Conservation (phyloP, 2,888 invertebrate species). For the Zonitis immaculata region DNA sequence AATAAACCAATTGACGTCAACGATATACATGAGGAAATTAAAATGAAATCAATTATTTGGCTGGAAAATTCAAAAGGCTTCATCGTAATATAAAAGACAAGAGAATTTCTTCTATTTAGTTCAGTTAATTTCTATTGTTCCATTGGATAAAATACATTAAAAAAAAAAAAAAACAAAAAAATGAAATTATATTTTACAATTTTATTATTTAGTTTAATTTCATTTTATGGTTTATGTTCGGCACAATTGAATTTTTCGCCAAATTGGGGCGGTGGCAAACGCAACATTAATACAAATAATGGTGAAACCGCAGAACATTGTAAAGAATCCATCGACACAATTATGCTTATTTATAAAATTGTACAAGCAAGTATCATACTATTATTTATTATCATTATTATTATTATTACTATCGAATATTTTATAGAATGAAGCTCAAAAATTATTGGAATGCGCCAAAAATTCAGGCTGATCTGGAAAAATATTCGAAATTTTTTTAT, state of each 20-base stretch:
- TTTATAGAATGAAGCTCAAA: conserved; percentile 1
- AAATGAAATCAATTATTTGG: not conserved
- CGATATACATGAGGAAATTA: not conserved
- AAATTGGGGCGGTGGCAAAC: conserved; percentile 11
- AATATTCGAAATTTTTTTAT: too few relatives aligned
- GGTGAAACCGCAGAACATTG: not conserved
- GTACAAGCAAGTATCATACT: conserved; percentile 8
- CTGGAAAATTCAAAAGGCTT: not conserved
- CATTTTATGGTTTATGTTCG: conserved; percentile 31
- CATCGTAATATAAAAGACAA: not conserved
- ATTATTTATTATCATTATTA: too few relatives aligned
- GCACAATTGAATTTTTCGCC: conserved; percentile 46
- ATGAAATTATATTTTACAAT: not conserved
- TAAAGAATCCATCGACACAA: conserved; percentile 7
- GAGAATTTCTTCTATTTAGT: not conserved
- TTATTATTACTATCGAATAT: not conserved
- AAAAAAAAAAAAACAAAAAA: not conserved
- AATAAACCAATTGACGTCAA: not conserved
- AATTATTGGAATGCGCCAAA: not conserved
- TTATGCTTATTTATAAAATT: conserved; percentile 9
- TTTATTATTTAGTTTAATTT: conserved; percentile 15
- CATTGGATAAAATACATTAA: too few relatives aligned
- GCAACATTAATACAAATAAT: not conserved
- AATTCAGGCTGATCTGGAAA: not conserved
- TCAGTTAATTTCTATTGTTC: not conserved